Evolutionary conservation across 2,797 vertebrate species (phyloP), one percentile per base, ranked within the genome.

Genomic region (Melanotaenia trifasciata): DNA sequence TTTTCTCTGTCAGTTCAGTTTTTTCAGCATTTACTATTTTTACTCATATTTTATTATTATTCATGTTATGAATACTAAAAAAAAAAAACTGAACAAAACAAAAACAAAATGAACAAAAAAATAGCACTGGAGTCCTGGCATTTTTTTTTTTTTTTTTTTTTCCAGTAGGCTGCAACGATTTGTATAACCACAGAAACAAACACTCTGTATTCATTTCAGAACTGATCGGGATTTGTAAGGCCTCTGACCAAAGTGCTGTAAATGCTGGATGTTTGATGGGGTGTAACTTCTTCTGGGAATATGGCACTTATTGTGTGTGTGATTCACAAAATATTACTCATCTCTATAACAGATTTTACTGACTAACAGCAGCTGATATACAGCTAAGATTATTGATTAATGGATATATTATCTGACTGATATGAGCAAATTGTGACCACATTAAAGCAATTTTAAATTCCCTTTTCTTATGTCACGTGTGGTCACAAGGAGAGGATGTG

Each of bases 401-500:
- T 16, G 13, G 14, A 40, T 5, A 40, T 16, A 14, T 14, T 16
- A 16, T 40, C 14, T 14, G 13, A 16, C 14, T 40, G 14, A 14
- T 14, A 40, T 13, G 38, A 40, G 38, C 12, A 51, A 66, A 66
- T 56, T 56, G 22, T 1, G 26, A 26, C 9, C 51, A 5, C 4
- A 1, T 66, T 24, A 3, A 47, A 47, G 8, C 20, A 2, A 47
- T 36, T 36, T n/a, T 11, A 65, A 72, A 71, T 24, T 9, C 24
- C 66, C 26, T 32, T 11, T 3, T 33, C 18, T 26, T n/a, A 18
- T 0, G 0, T 76, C 57, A 76, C 16, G 28, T 60, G 18, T 58
- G 45, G 58, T 64, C 40, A 50, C 38, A 58, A 65, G 7, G 14
- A 56, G 67, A 65, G 69, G 58, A 20, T 74, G 16, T 51, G 61